Evolutionary conservation across 2,797 vertebrate species (phyloP).

Genomic region (Coreius guichenoti): DNA sequence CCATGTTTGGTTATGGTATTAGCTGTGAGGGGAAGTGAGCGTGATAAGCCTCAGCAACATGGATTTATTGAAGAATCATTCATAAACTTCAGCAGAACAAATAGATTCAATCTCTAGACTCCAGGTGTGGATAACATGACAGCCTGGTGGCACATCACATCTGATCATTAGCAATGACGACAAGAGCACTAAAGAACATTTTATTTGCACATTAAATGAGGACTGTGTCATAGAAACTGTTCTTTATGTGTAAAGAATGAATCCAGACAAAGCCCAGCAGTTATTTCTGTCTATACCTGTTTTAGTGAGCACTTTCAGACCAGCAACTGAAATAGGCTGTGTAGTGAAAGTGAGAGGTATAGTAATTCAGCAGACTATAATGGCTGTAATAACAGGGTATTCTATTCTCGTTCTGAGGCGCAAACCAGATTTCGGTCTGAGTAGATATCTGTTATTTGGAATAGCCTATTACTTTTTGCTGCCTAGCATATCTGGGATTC

Average conservation of each 20-base stretch:
- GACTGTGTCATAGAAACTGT: background rate
- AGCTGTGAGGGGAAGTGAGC: slow-evolving; percentile 50
- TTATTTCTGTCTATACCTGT: slow-evolving; percentile 51
- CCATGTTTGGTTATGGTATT: slow-evolving; percentile 62
- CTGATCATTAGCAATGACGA: slow-evolving; percentile 42
- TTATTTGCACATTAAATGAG: slow-evolving; percentile 16
- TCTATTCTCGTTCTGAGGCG: slow-evolving; percentile 37
- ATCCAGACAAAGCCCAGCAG: slow-evolving; percentile 29
- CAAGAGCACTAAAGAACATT: slow-evolving; percentile 16
- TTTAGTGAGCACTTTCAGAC: slow-evolving; percentile 43
- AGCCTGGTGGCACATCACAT: slow-evolving; percentile 40
- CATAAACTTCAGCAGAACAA: slow-evolving; percentile 60
- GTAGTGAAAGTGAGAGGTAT: slow-evolving; percentile 34
- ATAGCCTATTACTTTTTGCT: slow-evolving; percentile 31
- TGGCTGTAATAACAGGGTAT: slow-evolving; percentile 43
- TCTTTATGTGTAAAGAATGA: slow-evolving; percentile 34
- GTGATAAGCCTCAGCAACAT: slow-evolving; percentile 55
- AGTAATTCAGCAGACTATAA: slow-evolving; percentile 48
- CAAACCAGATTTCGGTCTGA: slow-evolving; percentile 31
- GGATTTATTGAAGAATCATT: slow-evolving; percentile 62
- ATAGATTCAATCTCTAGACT: slow-evolving; percentile 54
- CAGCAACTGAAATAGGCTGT: slow-evolving; percentile 42
- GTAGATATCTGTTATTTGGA: slow-evolving; percentile 24
- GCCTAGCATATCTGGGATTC: background rate
- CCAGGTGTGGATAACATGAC: slow-evolving; percentile 51